phyloP scores from a whole-genome alignment of 2,888 invertebrate genomes.

The Xylocampa areola region DNA sequence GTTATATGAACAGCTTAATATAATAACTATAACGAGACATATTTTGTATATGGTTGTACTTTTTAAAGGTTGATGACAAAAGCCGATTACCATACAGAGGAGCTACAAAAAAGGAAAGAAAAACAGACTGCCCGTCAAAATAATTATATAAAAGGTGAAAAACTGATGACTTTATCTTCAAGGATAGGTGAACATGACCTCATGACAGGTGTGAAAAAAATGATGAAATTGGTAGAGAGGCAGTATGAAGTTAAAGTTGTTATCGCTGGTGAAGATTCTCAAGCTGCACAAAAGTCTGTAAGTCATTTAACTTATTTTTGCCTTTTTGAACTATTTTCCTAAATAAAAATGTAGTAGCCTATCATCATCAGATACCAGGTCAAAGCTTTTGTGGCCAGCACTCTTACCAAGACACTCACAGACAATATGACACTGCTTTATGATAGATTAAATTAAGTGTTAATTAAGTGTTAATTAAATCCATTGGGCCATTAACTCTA shows the following conservation, averaged over 20 bases:
- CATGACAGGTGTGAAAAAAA: conserved; percentile 90
- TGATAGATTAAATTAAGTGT: too few relatives aligned
- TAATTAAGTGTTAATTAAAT: too few relatives aligned
- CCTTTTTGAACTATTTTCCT: too few relatives aligned
- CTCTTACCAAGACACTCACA: too few relatives aligned
- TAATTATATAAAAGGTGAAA: conserved; percentile 89
- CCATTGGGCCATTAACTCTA: too few relatives aligned
- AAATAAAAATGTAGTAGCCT: too few relatives aligned
- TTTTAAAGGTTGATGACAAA: conserved; percentile 91
- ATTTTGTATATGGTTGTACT: too few relatives aligned
- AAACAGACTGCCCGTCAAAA: conserved; percentile 81
- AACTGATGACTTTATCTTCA: conserved; percentile 90
- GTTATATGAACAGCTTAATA: background rate
- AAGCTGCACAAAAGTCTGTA: conserved; percentile 73
- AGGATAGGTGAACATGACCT: conserved; percentile 92
- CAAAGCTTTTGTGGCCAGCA: too few relatives aligned
- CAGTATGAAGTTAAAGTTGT: conserved; percentile 91
- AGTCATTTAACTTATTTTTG: conserved; percentile 61
- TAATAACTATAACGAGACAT: too few relatives aligned
- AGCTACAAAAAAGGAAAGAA: conserved; percentile 87
- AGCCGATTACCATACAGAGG: conserved; percentile 91
- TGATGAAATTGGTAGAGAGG: conserved; percentile 91
- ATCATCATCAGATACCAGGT: too few relatives aligned
- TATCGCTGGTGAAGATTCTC: conserved; percentile 85
- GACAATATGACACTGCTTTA: too few relatives aligned